Evolutionary conservation across 2,888 invertebrate genomes (phyloP), one percentile per base, ranked within the genome.

Genomic region (Hedya salicella): DNA sequence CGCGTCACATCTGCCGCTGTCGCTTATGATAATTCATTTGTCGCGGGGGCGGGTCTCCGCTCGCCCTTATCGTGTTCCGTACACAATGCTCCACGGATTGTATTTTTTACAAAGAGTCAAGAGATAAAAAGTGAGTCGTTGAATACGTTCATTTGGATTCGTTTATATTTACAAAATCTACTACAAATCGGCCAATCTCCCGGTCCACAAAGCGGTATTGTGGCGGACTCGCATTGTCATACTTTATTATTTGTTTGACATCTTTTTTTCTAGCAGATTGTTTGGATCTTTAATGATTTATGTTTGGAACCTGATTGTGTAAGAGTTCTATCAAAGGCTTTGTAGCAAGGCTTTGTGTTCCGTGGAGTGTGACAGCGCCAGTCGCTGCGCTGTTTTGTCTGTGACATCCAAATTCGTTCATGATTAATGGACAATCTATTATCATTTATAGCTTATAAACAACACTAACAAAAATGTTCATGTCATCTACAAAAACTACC

Each of bases 181-280:
- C 78, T 78, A 85, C 86, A 86, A 86, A 89, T 88, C 88, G 79
- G 82, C 81, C 86, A 82, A 88, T 85, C 86, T 85, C 77, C 19
- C 30, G 54, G 53, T 48, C 60, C 66, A 53, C 59, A 60, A 60
- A 60, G 64, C 64, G 60, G 65, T 54, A 66, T 66, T 61, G 61
- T 66, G 60, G 54, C 32, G 30, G 60, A 49, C 54, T 39, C 42
- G 66, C 66, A 54, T 66, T 82, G 76, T 76, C 79, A 80, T 78
- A 79, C 72, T 83, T 78, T 81, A 82, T 86, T 85, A 85, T 87
- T 78, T 81, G 78, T 82, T 83, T 83, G 85, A 85, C 82, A 79
- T 81, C 74, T 74, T 73, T 78, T 78, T 81, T 82, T 83, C 78
- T 81, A 75, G 76, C 67, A 67, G 72, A 72, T 59, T 63, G 57